Conservation (phyloP, 2,888 invertebrate genomes). For the Tetrapedia diversipes region DNA sequence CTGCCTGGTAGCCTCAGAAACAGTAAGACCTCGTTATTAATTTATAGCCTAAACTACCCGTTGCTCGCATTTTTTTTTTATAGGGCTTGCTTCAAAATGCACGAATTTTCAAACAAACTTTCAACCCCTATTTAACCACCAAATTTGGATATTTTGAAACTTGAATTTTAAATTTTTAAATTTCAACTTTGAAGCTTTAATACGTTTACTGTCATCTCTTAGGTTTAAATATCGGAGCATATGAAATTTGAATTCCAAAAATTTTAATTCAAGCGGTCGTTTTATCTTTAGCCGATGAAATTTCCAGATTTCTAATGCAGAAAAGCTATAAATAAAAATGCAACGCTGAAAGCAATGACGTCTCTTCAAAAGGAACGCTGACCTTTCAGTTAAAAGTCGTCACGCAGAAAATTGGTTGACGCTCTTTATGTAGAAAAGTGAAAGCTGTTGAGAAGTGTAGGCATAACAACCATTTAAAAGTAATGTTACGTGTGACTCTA, state of each 20-base stretch:
- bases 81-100: too few species aligned
- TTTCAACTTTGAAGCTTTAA: too few species aligned
- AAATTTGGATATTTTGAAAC: too few species aligned
- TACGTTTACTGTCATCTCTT: too few species aligned
- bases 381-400: slow-evolving; percentile 38
- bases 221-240: too few species aligned
- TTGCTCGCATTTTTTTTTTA: too few species aligned
- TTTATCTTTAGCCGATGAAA: too few species aligned
- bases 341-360: not conserved
- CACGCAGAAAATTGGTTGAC: slow-evolving; percentile 32
- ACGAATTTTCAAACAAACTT: too few species aligned
- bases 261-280: not conserved
- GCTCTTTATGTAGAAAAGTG: slow-evolving; percentile 55
- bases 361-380: slow-evolving; percentile 9
- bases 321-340: not conserved
- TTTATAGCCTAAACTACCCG: not conserved
- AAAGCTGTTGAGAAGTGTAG: slow-evolving; percentile 50
- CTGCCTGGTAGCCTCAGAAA: slow-evolving; percentile 1
- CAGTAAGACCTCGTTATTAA: slow-evolving; percentile 27
- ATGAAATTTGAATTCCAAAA: not conserved
- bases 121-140: too few species aligned
- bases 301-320: not conserved
- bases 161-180: too few species aligned
- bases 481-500: slow-evolving; percentile 1
- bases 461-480: slow-evolving; percentile 17